A percentile compares a stretch with the other conserved stretches of the same genome.
phyloP scores from a whole-genome alignment of 2,797 vertebrate species.

The Aselliscus stoliczkanus region DNA sequence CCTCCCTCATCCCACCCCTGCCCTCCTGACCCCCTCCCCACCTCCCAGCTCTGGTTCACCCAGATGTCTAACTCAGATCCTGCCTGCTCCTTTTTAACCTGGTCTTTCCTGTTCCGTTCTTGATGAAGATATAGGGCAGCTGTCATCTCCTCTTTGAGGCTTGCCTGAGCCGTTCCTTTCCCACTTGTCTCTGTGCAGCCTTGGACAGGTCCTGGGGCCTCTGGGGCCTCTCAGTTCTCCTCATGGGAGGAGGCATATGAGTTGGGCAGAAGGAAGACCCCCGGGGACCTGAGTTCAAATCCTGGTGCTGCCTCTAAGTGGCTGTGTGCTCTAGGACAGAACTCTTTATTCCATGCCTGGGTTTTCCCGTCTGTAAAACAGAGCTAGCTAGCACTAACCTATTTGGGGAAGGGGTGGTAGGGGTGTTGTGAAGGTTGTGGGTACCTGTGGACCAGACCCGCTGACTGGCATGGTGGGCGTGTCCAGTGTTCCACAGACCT shows the following conservation, averaged over 20 bases:
- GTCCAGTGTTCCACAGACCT: fast-evolving
- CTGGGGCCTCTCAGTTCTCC: too few relatives aligned
- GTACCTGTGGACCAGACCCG: background rate
- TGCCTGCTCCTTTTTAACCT: background rate
- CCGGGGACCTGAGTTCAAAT: background rate
- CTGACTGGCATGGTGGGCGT: fast-evolving
- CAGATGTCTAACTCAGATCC: background rate
- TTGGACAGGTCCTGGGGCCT: background rate
- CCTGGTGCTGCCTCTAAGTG: background rate
- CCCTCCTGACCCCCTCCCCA: background rate
- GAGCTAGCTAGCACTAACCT: background rate
- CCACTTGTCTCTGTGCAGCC: background rate
- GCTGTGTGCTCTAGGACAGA: background rate
- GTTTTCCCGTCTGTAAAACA: background rate
- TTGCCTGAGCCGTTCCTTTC: background rate
- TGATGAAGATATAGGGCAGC: background rate
- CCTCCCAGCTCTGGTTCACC: background rate
- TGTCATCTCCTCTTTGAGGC: background rate
- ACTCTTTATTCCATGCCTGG: background rate
- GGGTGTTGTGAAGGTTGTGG: background rate
- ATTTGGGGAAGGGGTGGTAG: background rate
- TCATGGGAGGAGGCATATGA: fast-evolving
- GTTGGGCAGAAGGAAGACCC: background rate
- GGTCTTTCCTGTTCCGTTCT: background rate
- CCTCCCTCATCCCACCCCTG: background rate